Conservation (phyloP, 2,113 vertebrate genomes). For the Chaetura pelagica region DNA sequence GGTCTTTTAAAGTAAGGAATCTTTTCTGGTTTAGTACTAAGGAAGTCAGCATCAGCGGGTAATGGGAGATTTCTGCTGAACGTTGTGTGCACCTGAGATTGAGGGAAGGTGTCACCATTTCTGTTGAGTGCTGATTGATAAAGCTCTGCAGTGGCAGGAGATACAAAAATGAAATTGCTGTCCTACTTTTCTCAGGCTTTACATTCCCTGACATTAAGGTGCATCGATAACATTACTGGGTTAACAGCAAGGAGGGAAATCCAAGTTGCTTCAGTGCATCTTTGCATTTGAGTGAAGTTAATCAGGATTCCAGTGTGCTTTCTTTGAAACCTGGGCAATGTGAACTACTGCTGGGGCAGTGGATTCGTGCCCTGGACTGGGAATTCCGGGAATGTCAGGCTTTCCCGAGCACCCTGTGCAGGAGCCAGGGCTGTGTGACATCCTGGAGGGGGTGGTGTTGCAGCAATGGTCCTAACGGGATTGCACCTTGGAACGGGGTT, state of each 20-base stretch:
- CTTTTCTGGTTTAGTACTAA: fast-evolving
- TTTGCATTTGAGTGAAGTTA: not conserved
- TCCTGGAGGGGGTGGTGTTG: fast-evolving
- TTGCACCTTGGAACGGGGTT: fast-evolving
- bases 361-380: not conserved
- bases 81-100: fast-evolving
- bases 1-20: not conserved
- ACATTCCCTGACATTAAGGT: not conserved
- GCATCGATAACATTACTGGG: not conserved
- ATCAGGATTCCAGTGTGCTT: not conserved
- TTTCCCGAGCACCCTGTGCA: not conserved
- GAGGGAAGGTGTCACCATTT: not conserved
- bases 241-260: no score
- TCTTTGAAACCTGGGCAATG: fast-evolving
- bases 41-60: not conserved
- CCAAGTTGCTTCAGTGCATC: not conserved
- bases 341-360: fast-evolving
- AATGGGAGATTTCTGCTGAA: not conserved
- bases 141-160: not conserved
- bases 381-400: not conserved
- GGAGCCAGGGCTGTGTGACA: fast-evolving
- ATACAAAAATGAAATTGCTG: no score
- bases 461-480: fast-evolving
- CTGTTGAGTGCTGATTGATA: no score
- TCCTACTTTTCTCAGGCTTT: not conserved